These are phyloP conservation scores for Rhamnusium bicolor DNA, from an alignment of 2,888 invertebrate genomes.

Conservation along the genomic window DNA sequence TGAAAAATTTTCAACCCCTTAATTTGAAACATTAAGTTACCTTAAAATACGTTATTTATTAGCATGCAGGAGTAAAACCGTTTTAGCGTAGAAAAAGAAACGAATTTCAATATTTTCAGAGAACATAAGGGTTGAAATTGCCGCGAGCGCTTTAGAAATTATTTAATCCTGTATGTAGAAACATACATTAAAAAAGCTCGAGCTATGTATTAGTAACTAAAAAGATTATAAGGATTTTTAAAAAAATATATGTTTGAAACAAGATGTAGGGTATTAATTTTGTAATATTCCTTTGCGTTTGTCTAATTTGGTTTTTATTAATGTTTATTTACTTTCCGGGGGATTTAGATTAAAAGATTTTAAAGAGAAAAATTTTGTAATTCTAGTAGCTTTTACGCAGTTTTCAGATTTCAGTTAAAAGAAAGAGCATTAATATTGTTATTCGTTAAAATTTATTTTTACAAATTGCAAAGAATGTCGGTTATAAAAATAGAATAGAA, in stretches of 20 bases:
- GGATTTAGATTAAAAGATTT: slow-evolving; percentile 32
- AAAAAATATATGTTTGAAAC: slow-evolving; percentile 58
- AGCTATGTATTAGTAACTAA: slow-evolving; percentile 66
- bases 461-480: no score
- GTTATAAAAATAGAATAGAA: no score
- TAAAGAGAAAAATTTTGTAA: background rate
- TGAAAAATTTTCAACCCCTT: slow-evolving; percentile 67
- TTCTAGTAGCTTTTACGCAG: background rate
- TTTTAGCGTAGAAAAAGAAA: slow-evolving; percentile 62
- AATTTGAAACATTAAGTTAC: slow-evolving; percentile 68
- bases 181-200: slow-evolving; percentile 64
- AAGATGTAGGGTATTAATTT: slow-evolving; percentile 53
- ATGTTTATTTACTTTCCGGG: slow-evolving; percentile 41
- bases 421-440: background rate
- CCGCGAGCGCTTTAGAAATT: slow-evolving; percentile 63
- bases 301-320: slow-evolving; percentile 45
- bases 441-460: background rate
- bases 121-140: slow-evolving; percentile 60
- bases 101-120: slow-evolving; percentile 58
- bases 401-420: background rate
- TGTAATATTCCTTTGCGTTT: slow-evolving; percentile 44
- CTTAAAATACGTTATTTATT: slow-evolving; percentile 69
- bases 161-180: slow-evolving; percentile 67
- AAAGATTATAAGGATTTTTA: slow-evolving; percentile 67
- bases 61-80: slow-evolving; percentile 44